Percentiles rank a stretch among this genome's conserved stretches.
Conservation (phyloP, 2,113 vertebrate species). For the Corythaixoides concolor region DNA sequence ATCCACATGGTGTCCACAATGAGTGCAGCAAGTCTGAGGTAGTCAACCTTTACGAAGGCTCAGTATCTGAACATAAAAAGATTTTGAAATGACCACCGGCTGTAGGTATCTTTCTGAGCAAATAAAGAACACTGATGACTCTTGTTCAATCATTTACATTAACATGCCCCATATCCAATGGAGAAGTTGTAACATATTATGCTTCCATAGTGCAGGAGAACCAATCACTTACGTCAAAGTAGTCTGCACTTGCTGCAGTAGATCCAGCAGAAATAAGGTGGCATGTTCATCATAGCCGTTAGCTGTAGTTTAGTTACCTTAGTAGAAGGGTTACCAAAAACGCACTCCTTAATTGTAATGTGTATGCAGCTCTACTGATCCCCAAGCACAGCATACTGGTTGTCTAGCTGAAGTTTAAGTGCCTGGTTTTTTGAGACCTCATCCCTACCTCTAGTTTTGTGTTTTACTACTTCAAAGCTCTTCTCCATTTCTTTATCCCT, state of each 20-base stretch:
- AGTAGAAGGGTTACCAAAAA: slow-evolving; percentile 77
- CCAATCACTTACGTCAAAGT: slow-evolving; percentile 62
- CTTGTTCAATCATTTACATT: slow-evolving; percentile 70
- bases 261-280: slow-evolving; percentile 74
- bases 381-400: slow-evolving; percentile 96
- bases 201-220: slow-evolving; percentile 73
- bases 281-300: slow-evolving; percentile 71
- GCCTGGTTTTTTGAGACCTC: slow-evolving; percentile 84
- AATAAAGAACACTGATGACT: slow-evolving; percentile 73
- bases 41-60: slow-evolving; percentile 86
- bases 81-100: slow-evolving; percentile 82
- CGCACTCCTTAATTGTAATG: slow-evolving; percentile 76
- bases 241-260: slow-evolving; percentile 79
- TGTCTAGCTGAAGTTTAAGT: slow-evolving; percentile 95
- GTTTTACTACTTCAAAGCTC: slow-evolving; percentile 98
- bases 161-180: slow-evolving; percentile 76
- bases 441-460: slow-evolving; percentile 94
- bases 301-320: slow-evolving; percentile 83
- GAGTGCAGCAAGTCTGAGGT: slow-evolving; percentile 88
- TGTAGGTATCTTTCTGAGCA: slow-evolving; percentile 73
- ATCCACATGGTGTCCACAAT: slow-evolving; percentile 86
- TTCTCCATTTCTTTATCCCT: slow-evolving; percentile 99
- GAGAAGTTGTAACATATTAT: slow-evolving; percentile 72
- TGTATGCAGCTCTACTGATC: slow-evolving; percentile 86
- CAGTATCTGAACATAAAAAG: slow-evolving; percentile 84